phyloP scores from a whole-genome alignment of 2,888 invertebrate genomes.

The Philonicus albiceps region DNA sequence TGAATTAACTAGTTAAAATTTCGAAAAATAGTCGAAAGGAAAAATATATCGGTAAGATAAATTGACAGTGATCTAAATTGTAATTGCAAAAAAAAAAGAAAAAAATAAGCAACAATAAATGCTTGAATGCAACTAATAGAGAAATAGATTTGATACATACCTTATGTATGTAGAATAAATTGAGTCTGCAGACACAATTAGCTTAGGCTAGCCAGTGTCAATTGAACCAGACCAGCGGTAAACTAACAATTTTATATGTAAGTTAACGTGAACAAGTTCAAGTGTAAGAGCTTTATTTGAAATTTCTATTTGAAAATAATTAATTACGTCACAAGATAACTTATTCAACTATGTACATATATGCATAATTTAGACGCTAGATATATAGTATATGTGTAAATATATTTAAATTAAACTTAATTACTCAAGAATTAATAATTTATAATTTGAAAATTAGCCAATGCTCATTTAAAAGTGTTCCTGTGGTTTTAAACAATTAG shows the following conservation, averaged over 20 bases:
- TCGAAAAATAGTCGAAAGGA: too few relatives aligned
- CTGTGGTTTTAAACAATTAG: too few relatives aligned
- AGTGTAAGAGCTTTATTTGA: not conserved
- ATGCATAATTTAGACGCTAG: too few relatives aligned
- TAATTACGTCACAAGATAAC: not conserved
- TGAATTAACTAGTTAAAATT: too few relatives aligned
- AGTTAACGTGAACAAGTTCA: not conserved
- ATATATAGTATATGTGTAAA: too few relatives aligned
- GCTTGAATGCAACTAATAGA: not conserved
- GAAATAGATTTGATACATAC: not conserved
- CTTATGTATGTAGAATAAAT: not conserved
- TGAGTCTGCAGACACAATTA: conserved; percentile 7
- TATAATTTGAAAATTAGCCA: not conserved
- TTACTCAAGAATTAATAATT: not conserved
- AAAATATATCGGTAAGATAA: too few relatives aligned
- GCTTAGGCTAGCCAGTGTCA: not conserved
- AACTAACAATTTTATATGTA: not conserved
- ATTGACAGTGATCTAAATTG: too few relatives aligned
- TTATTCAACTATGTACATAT: not conserved
- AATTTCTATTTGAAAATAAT: not conserved
- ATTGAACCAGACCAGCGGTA: not conserved
- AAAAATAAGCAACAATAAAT: too few relatives aligned
- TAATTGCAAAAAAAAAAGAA: not conserved
- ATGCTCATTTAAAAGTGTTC: too few relatives aligned
- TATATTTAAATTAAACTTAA: too few relatives aligned